A percentile compares a stretch with the other conserved stretches of the same genome.
phyloP scores from a whole-genome alignment of 1,140 invertebrate genomes.

The Bombus difficillimus region DNA sequence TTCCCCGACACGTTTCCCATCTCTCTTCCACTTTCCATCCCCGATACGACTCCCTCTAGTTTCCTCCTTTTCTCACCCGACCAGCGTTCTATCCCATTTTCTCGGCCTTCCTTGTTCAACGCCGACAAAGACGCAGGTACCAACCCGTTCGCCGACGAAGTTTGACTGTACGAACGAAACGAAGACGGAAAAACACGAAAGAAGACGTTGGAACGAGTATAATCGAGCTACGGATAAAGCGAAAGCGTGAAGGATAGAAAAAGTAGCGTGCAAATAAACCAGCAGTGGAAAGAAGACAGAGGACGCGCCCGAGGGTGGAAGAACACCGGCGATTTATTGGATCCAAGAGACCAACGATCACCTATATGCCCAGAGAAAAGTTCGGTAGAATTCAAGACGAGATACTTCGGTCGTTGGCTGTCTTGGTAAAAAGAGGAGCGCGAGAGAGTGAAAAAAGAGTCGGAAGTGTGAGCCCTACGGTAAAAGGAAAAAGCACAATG shows the following conservation, averaged over 20 bases:
- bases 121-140: slow-evolving; percentile 31
- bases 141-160: slow-evolving; percentile 37
- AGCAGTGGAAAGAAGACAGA: slow-evolving; percentile 26
- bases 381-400: slow-evolving; percentile 42
- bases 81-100: neutral
- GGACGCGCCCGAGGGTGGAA: slow-evolving; percentile 34
- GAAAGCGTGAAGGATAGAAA: slow-evolving; percentile 2
- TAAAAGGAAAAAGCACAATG: slow-evolving; percentile 5
- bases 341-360: slow-evolving; percentile 44
- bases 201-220: slow-evolving; percentile 13
- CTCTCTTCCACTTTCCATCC: neutral
- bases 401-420: slow-evolving; percentile 41
- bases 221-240: slow-evolving; percentile 23
- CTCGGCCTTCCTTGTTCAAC: neutral
- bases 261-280: slow-evolving; percentile 17
- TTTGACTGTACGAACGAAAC: slow-evolving; percentile 7
- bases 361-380: slow-evolving; percentile 36
- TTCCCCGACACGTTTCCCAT: neutral
- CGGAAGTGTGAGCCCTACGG: neutral
- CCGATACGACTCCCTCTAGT: neutral
- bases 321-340: slow-evolving; percentile 67
- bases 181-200: neutral
- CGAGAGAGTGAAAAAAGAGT: neutral
- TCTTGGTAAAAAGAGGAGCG: neutral
- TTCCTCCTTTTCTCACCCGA: neutral